A percentile compares a stretch with the other conserved stretches of the same genome.
phyloP scores from a whole-genome alignment of 2,888 invertebrate species.

The Meghimatium bilineatum region DNA sequence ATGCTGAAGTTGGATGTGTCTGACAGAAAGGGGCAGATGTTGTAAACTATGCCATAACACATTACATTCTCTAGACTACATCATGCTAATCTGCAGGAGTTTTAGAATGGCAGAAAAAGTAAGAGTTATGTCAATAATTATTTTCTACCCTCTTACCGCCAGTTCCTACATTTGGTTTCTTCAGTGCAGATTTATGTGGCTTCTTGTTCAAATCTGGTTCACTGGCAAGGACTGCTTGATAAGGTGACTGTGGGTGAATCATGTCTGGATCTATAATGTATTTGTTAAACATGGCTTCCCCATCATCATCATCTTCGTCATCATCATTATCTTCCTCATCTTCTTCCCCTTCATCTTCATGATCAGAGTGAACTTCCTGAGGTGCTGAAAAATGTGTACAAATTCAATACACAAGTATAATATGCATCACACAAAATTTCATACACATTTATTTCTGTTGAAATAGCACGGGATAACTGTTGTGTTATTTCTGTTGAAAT shows the following conservation, averaged over 20 bases:
- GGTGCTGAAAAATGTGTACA: conserved; percentile 16
- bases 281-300: conserved; percentile 44
- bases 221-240: conserved; percentile 71
- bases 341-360: conserved; percentile 44
- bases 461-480: too few species aligned
- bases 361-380: conserved; percentile 46
- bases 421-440: too few species aligned
- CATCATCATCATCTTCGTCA: conserved; percentile 47
- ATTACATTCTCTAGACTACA: too few species aligned
- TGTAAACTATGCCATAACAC: too few species aligned
- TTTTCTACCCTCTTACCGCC: background rate
- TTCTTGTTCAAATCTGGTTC: conserved; percentile 77
- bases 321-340: conserved; percentile 46
- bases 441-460: too few species aligned
- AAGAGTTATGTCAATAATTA: too few species aligned
- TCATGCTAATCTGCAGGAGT: too few species aligned
- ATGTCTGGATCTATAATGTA: conserved; percentile 49
- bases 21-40: too few species aligned
- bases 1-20: too few species aligned
- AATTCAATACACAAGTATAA: too few species aligned
- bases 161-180: conserved; percentile 50
- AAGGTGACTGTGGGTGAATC: conserved; percentile 53
- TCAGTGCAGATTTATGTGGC: conserved; percentile 78
- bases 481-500: too few species aligned
- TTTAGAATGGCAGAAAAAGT: too few species aligned